Percentiles rank a stretch among this genome's conserved stretches.
Conservation (phyloP, 2,113 vertebrate species). For the Damaliscus lunatus region DNA sequence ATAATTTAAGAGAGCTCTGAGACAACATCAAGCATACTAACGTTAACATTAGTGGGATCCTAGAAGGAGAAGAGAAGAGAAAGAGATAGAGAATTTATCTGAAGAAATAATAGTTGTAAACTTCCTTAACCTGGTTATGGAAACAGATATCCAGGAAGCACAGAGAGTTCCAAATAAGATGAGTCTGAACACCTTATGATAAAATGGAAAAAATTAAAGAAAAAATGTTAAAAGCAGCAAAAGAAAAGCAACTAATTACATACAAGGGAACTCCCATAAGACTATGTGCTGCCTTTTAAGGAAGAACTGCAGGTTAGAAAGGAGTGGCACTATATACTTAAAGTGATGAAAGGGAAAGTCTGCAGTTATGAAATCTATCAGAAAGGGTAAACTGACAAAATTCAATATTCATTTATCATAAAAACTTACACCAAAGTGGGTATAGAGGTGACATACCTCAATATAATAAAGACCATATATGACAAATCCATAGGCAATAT, state of each 20-base stretch:
- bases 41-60: neutral
- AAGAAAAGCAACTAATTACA: neutral
- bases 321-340: neutral
- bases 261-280: neutral
- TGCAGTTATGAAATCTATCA: neutral
- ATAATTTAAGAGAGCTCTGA: neutral
- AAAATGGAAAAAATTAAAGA: neutral
- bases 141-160: neutral
- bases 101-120: neutral
- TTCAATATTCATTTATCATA: neutral
- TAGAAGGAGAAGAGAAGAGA: neutral
- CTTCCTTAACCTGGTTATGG: neutral
- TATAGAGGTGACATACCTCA: neutral
- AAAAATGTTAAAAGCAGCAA: neutral
- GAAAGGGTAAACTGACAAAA: neutral
- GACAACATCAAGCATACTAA: neutral
- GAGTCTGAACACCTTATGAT: neutral
- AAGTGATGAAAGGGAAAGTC: neutral
- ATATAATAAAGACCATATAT: neutral
- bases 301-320: neutral
- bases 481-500: neutral
- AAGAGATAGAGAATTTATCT: neutral
- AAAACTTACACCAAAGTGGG: neutral
- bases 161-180: neutral
- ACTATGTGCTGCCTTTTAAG: neutral